Percentiles rank a stretch among this genome's conserved stretches.
phyloP scores from a whole-genome alignment of 2,888 invertebrate species.

The Ennomos erosarius region DNA sequence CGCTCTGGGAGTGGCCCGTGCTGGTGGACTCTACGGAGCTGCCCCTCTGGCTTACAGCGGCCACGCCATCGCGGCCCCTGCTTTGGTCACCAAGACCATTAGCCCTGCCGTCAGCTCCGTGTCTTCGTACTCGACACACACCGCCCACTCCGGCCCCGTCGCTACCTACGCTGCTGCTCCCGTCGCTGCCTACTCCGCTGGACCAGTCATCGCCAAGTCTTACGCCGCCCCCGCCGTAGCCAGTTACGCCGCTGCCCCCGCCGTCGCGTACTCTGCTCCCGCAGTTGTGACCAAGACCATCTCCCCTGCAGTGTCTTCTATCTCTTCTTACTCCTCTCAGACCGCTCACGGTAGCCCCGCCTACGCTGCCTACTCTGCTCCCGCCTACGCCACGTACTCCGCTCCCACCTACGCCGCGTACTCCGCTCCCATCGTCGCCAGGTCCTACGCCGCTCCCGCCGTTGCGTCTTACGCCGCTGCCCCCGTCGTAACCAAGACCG shows the following conservation, averaged over 20 bases:
- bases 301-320: conserved; percentile 49
- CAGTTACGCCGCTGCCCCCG: conserved; percentile 84
- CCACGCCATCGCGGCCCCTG: conserved; percentile 69
- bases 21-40: conserved; percentile 79
- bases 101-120: conserved; percentile 60
- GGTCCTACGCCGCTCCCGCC: conserved; percentile 45
- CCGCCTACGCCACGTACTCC: conserved; percentile 60
- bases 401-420: conserved; percentile 64
- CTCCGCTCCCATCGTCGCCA: conserved; percentile 49
- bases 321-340: conserved; percentile 52
- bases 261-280: conserved; percentile 57
- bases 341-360: conserved; percentile 42
- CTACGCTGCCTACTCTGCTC: conserved; percentile 59
- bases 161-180: conserved; percentile 49
- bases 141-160: conserved; percentile 52
- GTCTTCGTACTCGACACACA: conserved; percentile 60
- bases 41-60: conserved; percentile 79
- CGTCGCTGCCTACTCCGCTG: conserved; percentile 76
- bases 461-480: conserved; percentile 46
- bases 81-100: conserved; percentile 52
- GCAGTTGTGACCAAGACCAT: conserved; percentile 61
- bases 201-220: conserved; percentile 72
- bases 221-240: conserved; percentile 60
- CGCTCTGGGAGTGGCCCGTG: conserved; percentile 85
- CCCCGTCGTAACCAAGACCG: conserved; percentile 55